Evolutionary conservation across 1,140 invertebrate species (phyloP).

Genomic region (Hylaeus volcanicus): DNA sequence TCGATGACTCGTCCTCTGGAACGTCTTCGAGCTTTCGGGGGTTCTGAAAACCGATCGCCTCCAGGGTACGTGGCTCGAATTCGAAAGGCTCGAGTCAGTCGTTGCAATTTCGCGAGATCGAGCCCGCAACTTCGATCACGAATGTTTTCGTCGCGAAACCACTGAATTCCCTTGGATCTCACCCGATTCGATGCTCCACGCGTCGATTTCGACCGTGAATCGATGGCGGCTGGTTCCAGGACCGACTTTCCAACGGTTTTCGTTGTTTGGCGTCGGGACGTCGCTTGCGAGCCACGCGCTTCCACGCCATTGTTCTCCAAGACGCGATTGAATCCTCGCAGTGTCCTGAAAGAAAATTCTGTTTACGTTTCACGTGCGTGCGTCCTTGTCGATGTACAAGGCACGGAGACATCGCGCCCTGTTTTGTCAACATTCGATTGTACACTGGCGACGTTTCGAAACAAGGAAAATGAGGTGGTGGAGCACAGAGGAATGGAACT

Average conservation of each 20-base stretch:
- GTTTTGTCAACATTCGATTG: too few species aligned
- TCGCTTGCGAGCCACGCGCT: conserved; percentile 18
- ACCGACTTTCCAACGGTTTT: conserved; percentile 20
- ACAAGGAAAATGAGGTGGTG: too few species aligned
- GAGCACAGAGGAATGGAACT: too few species aligned
- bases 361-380: neutral
- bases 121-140: neutral
- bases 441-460: too few species aligned
- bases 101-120: conserved; percentile 13
- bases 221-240: conserved; percentile 11
- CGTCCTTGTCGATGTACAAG: too few species aligned
- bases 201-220: neutral
- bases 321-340: neutral
- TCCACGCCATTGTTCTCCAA: conserved; percentile 24
- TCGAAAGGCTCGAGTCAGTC: neutral
- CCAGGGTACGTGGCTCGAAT: conserved; percentile 38
- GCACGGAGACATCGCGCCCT: too few species aligned
- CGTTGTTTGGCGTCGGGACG: neutral
- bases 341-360: neutral
- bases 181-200: conserved; percentile 11
- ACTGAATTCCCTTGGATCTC: conserved; percentile 1
- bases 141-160: neutral
- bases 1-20: neutral
- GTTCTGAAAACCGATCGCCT: neutral
- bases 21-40: conserved; percentile 4